A percentile compares a stretch with the other conserved stretches of the same genome.
Evolutionary conservation across 2,888 invertebrate species (phyloP).

Genomic region (Philereme vetulata): DNA sequence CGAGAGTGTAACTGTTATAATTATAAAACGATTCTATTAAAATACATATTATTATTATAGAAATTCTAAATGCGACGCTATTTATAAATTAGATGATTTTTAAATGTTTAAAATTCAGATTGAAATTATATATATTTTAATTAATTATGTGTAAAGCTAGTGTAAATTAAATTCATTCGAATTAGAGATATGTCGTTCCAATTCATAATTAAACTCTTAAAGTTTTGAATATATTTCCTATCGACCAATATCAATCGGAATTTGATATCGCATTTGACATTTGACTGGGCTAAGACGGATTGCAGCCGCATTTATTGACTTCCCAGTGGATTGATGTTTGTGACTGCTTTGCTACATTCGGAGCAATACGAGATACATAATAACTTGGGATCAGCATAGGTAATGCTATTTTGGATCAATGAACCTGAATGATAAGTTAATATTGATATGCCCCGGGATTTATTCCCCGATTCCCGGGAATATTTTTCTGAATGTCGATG

Average conservation of each 20-base stretch:
- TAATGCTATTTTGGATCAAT: no score
- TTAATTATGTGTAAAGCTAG: conserved; percentile 69
- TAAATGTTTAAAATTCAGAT: conserved; percentile 79
- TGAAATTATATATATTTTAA: conserved; percentile 67
- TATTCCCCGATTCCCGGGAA: no score
- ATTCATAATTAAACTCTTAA: conserved; percentile 56
- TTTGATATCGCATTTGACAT: conserved; percentile 65
- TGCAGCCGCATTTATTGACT: conserved; percentile 69
- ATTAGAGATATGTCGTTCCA: conserved; percentile 73
- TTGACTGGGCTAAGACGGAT: conserved; percentile 54
- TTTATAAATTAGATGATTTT: conserved; percentile 73
- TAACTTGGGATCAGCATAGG: no score
- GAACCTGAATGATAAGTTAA: no score
- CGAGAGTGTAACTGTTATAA: conserved; percentile 69
- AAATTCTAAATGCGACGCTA: conserved; percentile 78
- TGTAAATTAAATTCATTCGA: conserved; percentile 73
- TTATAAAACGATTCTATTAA: conserved; percentile 60
- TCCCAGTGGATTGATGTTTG: conserved; percentile 59
- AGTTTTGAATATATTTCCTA: conserved; percentile 57
- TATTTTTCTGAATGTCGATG: no score
- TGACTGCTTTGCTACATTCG: conserved; percentile 57
- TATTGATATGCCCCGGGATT: no score
- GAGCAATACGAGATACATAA: conserved; percentile 50
- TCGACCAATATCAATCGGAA: conserved; percentile 74
- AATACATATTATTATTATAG: conserved; percentile 60